Evolutionary conservation across 2,797 vertebrate species (phyloP), one percentile per base, ranked within the genome.

Genomic region (Hipposideros larvatus): DNA sequence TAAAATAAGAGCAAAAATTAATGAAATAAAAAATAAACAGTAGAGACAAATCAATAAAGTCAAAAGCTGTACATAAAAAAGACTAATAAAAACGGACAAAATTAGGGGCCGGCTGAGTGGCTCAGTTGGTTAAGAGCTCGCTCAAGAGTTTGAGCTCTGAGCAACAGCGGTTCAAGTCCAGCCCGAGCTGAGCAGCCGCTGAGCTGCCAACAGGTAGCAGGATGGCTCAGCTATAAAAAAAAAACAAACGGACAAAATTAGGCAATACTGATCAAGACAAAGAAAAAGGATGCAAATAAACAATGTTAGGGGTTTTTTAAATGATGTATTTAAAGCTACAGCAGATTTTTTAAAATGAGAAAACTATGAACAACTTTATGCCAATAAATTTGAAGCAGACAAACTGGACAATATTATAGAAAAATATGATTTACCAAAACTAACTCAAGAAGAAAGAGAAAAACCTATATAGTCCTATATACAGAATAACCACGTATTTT

Each of bases 211-310:
- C 37, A 37, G 37, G 37, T 37, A 37, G 37, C 37, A 37, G 37
- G 37, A 37, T 37, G 37, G 37, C 37, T 37, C 37, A 37, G 37
- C 37, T 37, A 37, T 37, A 3, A 37, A 37, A 37, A 37, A 37
- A 37, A 37, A 37, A 37, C 2, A 37, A 73, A 78, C 28, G 70
- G 73, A 71, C 8, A 83, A 85, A 65, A 63, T 55, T 92, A 48
- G 57, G 48, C 43, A 80, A 74, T 66, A 87, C 0, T 79, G n/a
- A 80, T 43, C n/a, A 85, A 59, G 63, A 78, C 70, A 88, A 77
- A 74, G 46, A 84, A 92, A 92, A 63, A 75, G 84, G 46, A 65
- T 22, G 22, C 19, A 73, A 74, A 95, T 91, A 91, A 87, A 53
- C 18, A 73, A 66, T 13, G 16, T 57, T 26, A 75, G 61, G 77